Conservation (phyloP, 2,888 invertebrate species). For the Spatulosminthurus flaviceps region DNA sequence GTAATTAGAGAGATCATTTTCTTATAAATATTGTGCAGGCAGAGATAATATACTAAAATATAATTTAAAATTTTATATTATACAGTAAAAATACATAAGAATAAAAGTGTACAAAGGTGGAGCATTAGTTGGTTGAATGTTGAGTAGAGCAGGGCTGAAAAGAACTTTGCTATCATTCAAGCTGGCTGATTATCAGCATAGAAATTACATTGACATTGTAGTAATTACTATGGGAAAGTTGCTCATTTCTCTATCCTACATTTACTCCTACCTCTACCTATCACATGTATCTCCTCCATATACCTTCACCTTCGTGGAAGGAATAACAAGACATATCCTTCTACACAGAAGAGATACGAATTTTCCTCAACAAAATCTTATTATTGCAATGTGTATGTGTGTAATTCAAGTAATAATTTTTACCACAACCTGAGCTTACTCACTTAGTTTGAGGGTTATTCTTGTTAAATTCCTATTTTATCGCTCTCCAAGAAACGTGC, state of each 20-base stretch:
- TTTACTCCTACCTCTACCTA: too few species aligned
- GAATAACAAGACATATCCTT: background rate
- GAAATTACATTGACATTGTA: constrained; percentile 24
- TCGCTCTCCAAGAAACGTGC: background rate
- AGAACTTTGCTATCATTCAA: background rate
- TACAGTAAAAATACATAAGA: too few species aligned
- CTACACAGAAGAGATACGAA: too few species aligned
- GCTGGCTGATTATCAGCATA: constrained; percentile 7
- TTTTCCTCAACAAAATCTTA: too few species aligned
- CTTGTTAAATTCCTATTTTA: background rate
- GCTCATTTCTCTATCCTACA: too few species aligned
- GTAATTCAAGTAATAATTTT: background rate
- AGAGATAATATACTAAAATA: too few species aligned
- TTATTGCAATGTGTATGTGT: too few species aligned
- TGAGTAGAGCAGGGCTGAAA: background rate
- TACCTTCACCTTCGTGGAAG: background rate
- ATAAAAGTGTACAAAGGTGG: background rate
- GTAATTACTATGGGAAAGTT: constrained; percentile 19
- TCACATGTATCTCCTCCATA: background rate
- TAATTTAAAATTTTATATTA: too few species aligned
- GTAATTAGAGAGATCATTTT: too few species aligned
- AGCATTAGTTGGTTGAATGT: background rate
- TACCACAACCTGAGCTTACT: background rate
- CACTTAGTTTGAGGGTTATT: background rate
- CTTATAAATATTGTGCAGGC: too few species aligned